Evolutionary conservation across 2,888 invertebrate genomes (phyloP).

Genomic region (Dryomyza anilis): DNA sequence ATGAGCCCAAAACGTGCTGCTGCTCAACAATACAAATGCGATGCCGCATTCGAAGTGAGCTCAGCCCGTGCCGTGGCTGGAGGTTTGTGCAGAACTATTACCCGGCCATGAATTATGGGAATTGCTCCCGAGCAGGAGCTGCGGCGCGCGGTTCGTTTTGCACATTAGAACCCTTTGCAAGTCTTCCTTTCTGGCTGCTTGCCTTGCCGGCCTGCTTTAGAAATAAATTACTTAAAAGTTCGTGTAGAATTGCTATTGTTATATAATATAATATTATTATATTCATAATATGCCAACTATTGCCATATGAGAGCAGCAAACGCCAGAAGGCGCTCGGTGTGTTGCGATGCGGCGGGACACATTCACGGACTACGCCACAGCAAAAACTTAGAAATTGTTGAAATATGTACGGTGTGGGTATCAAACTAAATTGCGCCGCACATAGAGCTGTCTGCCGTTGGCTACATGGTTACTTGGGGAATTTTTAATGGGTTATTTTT

Average conservation of each 20-base stretch:
- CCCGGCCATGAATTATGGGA: conserved; percentile 10
- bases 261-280: conserved; percentile 14
- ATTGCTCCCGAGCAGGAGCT: background rate
- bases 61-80: background rate
- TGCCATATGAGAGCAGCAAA: background rate
- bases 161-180: no score
- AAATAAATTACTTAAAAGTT: conserved; percentile 18
- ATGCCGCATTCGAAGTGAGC: background rate
- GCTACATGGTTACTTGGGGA: no score
- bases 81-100: background rate
- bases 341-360: background rate
- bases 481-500: background rate
- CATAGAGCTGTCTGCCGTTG: no score
- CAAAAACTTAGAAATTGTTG: background rate
- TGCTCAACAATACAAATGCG: background rate
- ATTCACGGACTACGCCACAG: no score
- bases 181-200: background rate
- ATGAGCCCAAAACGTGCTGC: background rate
- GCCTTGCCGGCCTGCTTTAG: background rate
- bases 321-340: background rate
- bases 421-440: no score
- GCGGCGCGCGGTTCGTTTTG: background rate
- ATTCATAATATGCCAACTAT: background rate
- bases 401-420: no score
- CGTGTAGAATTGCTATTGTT: conserved; percentile 18